These are phyloP conservation scores for Agrochola lychnidis DNA, from an alignment of 2,888 invertebrate genomes.

Conservation along the genomic window DNA sequence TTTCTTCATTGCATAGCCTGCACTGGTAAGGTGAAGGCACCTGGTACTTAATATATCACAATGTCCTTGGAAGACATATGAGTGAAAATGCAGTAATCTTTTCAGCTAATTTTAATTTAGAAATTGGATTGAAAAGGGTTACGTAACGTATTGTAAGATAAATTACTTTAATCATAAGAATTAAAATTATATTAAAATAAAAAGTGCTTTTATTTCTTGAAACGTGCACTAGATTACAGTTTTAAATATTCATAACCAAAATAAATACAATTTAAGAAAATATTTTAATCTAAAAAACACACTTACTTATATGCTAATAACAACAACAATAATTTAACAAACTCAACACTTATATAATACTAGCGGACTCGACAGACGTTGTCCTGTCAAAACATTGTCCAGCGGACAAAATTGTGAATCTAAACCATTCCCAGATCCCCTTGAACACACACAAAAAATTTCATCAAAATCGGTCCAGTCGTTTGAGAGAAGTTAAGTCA, in stretches of 20 bases:
- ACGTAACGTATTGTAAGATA: slow-evolving; percentile 54
- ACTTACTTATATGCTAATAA: not conserved
- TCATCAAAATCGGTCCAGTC: no score
- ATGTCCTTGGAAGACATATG: slow-evolving; percentile 38
- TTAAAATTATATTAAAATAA: slow-evolving; percentile 50
- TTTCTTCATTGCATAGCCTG: slow-evolving; percentile 1
- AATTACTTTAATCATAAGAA: slow-evolving; percentile 46
- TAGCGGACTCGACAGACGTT: no score
- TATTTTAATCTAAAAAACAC: not conserved
- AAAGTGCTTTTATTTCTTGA: slow-evolving; percentile 31
- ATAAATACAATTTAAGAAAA: not conserved
- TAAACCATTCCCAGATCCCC: no score
- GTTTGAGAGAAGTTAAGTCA: no score
- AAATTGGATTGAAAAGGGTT: slow-evolving; percentile 73
- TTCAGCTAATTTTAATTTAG: slow-evolving; percentile 76
- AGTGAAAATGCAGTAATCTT: slow-evolving; percentile 82
- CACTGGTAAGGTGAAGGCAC: slow-evolving; percentile 5
- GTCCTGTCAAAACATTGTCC: no score
- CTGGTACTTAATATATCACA: slow-evolving; percentile 36
- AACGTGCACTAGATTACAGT: not conserved
- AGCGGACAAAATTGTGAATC: no score
- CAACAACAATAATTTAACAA: slow-evolving; percentile 31
- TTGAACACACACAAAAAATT: no score
- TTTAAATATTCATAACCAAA: not conserved
- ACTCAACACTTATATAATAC: slow-evolving; percentile 32